phyloP scores from a whole-genome alignment of 1,140 invertebrate genomes.

The Conopomorpha cramerella region DNA sequence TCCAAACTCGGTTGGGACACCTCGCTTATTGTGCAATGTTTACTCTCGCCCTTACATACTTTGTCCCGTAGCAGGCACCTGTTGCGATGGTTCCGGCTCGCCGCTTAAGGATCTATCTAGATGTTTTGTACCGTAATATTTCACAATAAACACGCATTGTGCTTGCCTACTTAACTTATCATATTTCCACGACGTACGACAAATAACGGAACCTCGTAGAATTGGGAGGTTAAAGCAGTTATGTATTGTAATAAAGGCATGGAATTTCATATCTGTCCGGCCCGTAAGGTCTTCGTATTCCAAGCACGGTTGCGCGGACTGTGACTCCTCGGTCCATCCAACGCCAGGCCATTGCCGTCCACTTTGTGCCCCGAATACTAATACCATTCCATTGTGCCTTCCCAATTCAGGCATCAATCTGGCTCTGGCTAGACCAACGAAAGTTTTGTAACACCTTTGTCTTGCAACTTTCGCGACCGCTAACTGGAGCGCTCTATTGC shows the following conservation, averaged over 20 bases:
- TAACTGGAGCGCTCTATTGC: slow-evolving; percentile 35
- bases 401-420: slow-evolving; percentile 16
- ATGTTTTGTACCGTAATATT: no score
- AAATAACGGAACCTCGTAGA: neutral
- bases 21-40: no score
- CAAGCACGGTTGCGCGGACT: slow-evolving; percentile 30
- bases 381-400: slow-evolving; percentile 29
- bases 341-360: slow-evolving; percentile 23
- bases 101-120: no score
- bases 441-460: slow-evolving; percentile 48
- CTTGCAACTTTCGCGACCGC: slow-evolving; percentile 37
- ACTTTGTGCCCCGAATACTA: slow-evolving; percentile 35
- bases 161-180: no score
- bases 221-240: slow-evolving; percentile 1
- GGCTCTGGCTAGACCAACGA: slow-evolving; percentile 17
- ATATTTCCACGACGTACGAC: no score
- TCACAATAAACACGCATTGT: no score
- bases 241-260: slow-evolving; percentile 22
- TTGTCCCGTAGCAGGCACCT: no score
- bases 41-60: no score
- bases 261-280: slow-evolving; percentile 16
- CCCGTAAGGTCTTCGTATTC: slow-evolving; percentile 31
- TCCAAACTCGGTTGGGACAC: no score
- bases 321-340: slow-evolving; percentile 41
- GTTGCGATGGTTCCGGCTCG: slow-evolving; percentile 8